Evolutionary conservation across 1,140 invertebrate genomes (phyloP).

Genomic region (Hylyphantes graminicola): DNA sequence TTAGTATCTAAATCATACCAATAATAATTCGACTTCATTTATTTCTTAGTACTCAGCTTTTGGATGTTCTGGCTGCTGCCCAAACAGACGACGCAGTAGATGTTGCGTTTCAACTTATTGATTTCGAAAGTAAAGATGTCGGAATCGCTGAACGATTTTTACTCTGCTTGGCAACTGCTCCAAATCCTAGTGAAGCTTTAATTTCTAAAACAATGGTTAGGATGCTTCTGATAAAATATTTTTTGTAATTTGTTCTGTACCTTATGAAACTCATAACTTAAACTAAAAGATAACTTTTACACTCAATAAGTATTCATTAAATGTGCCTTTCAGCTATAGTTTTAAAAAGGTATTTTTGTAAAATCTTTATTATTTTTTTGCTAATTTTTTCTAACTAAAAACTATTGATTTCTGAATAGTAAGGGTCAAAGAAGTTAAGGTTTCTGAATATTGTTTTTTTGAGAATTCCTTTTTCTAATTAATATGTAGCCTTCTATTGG

Average conservation of each 20-base stretch:
- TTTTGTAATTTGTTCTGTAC: neutral
- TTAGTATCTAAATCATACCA: no score
- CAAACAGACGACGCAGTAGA: constrained; percentile 77
- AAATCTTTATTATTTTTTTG: no score
- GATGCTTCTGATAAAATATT: neutral
- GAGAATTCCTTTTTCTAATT: no score
- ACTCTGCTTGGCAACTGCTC: constrained; percentile 76
- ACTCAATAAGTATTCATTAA: no score
- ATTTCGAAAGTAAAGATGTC: constrained; percentile 72
- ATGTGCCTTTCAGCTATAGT: no score
- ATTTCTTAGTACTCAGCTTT: constrained; percentile 73
- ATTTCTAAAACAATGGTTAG: constrained; percentile 70
- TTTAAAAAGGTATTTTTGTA: neutral
- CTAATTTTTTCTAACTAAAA: no score
- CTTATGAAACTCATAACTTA: no score
- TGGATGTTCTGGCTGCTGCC: constrained; percentile 77
- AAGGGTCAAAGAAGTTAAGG: no score
- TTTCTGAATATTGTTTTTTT: no score
- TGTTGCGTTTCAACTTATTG: constrained; percentile 75
- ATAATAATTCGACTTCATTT: neutral
- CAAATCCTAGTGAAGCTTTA: constrained; percentile 73
- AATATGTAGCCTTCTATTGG: no score
- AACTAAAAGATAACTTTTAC: no score
- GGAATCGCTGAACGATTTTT: constrained; percentile 79
- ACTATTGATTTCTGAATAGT: no score